Evolutionary conservation across 2,888 invertebrate species (phyloP), one percentile per base, ranked within the genome.

Genomic region (Coenonympha glycerion): DNA sequence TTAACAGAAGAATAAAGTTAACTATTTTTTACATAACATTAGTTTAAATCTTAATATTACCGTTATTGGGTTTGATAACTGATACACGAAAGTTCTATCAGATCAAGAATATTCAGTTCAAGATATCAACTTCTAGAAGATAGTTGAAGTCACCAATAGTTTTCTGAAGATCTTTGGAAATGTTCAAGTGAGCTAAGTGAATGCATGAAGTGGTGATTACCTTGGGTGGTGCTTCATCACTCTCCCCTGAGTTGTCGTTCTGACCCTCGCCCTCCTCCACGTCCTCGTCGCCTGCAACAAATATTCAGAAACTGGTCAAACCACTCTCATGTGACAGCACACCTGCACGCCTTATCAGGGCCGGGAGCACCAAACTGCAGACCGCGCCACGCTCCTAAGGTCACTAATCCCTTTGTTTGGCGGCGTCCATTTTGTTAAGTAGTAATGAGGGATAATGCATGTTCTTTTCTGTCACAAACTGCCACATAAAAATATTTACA

Each of bases 351-450:
- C 60, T 63, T 64, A 65, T 64, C 66, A 69, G 72, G 68, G 61
- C 61, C 61, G 64, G 64, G 66, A 69, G 60, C 63, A 59, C 52
- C 36, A 62, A 69, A 74, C 71, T 74, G 69, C 61, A 59, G 61
- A 62, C 66, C 66, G 73, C 67, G 68, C 69, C 68, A 66, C 70
- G 69, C 73, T 83, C 84, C 86, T 80, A 85, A 84, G 82, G 81
- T 87, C 90, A 90, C 90, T 90, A 90, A 90, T 91, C 89, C 90
- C 91, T 91, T 91, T 91, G 91, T 91, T 91, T 90, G 90, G 90
- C 89, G 90, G 90, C 91, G 90, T 90, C 91, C 91, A 91, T 91
- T 91, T 91, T 91, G 91, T 91, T 90, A 91, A 90, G 91, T 91
- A 84, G 83, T 87, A 87, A 87, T 87, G 91, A 91, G 91, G 90